phyloP scores from a whole-genome alignment of 2,888 invertebrate genomes.

The Caenorhabditis sulstoni region DNA sequence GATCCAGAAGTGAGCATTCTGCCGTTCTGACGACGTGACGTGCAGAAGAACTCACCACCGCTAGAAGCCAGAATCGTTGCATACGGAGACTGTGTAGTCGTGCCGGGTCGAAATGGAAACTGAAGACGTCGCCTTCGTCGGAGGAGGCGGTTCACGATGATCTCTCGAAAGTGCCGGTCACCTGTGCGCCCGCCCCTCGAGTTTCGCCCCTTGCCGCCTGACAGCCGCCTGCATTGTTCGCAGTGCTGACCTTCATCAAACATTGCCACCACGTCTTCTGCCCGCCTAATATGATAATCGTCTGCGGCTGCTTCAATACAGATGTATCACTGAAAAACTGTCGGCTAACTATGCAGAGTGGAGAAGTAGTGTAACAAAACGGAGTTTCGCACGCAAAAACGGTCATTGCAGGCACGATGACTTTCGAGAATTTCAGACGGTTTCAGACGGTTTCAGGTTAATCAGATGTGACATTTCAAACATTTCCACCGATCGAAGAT shows the following conservation, averaged over 20 bases:
- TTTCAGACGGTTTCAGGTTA: neutral
- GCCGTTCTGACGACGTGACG: neutral
- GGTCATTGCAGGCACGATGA: neutral
- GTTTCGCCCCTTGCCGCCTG: conserved; percentile 35
- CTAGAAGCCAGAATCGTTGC: conserved; percentile 38
- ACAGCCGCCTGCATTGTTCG: conserved; percentile 49
- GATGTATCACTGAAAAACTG: conserved; percentile 23
- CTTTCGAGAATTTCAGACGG: neutral
- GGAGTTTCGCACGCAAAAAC: neutral
- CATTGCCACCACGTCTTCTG: conserved; percentile 5
- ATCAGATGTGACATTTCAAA: too few relatives aligned
- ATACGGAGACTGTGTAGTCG: conserved; percentile 3
- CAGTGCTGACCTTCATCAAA: conserved; percentile 49
- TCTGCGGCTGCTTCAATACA: conserved; percentile 14
- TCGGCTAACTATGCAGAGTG: conserved; percentile 3
- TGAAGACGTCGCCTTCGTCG: conserved; percentile 6
- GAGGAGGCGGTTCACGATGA: conserved; percentile 12
- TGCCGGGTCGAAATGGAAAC: conserved; percentile 9
- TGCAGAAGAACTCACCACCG: conserved; percentile 19
- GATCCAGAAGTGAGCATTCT: neutral
- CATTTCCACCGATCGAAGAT: too few relatives aligned
- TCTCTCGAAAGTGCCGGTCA: conserved; percentile 42
- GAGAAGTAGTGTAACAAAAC: conserved; percentile 12
- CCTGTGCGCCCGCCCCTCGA: conserved; percentile 20
- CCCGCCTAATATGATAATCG: conserved; percentile 56